Conservation (phyloP, 2,113 vertebrate genomes). For the Embiotoca jacksoni region DNA sequence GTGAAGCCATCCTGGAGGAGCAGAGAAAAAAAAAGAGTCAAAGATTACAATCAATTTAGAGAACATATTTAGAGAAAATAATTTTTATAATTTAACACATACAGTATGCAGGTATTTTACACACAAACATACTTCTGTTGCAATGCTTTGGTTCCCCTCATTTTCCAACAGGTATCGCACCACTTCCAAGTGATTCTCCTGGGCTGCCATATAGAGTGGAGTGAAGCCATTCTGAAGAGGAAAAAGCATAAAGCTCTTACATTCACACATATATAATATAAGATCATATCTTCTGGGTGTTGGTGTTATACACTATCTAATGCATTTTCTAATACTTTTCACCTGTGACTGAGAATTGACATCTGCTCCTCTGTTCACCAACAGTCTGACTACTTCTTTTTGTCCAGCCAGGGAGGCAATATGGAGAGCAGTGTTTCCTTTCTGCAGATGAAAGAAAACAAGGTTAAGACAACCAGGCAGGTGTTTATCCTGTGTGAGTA, state of each 20-base stretch:
- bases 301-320: neutral
- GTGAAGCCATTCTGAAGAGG: constrained; percentile 95
- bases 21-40: neutral
- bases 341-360: constrained; percentile 98
- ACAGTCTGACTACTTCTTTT: constrained; percentile 91
- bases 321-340: constrained; percentile 7
- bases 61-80: neutral
- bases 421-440: constrained; percentile 97
- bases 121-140: constrained; percentile 89
- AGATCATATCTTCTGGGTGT: neutral
- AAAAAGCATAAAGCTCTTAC: constrained; percentile 7
- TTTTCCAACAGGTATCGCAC: constrained; percentile 96
- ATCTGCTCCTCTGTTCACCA: constrained; percentile 94
- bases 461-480: neutral
- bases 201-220: constrained; percentile 98
- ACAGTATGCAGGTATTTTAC: neutral
- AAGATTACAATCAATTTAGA: neutral
- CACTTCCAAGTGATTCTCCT: constrained; percentile 97
- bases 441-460: constrained; percentile 81
- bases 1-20: constrained; percentile 93
- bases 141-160: constrained; percentile 97
- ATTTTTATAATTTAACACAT: neutral
- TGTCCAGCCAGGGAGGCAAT: constrained; percentile 97
- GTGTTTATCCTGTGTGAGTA: neutral
- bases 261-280: neutral